These are phyloP conservation scores for Gopherus evgoodei DNA, from an alignment of 2,113 vertebrate genomes.

Conservation along the genomic window DNA sequence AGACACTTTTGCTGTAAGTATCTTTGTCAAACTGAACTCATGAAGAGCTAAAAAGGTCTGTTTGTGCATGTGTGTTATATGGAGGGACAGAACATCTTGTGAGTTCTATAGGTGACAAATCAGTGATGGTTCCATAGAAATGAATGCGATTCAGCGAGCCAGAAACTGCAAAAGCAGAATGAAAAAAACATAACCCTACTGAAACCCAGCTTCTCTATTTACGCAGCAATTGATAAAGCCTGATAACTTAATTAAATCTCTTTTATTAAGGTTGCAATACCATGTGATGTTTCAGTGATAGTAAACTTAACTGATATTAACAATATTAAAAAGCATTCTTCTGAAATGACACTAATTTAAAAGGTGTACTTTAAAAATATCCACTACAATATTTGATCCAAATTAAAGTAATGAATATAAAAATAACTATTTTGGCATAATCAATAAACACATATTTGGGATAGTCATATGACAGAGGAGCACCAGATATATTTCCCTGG, in stretches of 20 bases:
- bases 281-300: constrained; percentile 41
- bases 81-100: constrained; percentile 25
- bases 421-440: not conserved
- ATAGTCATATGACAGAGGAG: not conserved
- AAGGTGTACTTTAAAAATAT: constrained; percentile 5
- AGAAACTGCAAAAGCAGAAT: constrained; percentile 50
- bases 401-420: not conserved
- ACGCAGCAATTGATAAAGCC: constrained; percentile 42
- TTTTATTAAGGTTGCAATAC: constrained; percentile 57
- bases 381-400: not conserved
- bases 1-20: constrained; percentile 63
- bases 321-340: constrained; percentile 10
- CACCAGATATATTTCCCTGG: not conserved
- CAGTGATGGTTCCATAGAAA: constrained; percentile 16
- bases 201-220: constrained; percentile 28
- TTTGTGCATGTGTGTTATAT: not conserved
- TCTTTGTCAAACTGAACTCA: constrained; percentile 32
- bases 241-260: constrained; percentile 60
- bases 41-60: not conserved
- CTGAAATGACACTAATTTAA: constrained; percentile 36
- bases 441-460: not conserved
- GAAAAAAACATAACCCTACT: not conserved
- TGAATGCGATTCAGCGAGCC: constrained; percentile 38
- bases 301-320: constrained; percentile 29
- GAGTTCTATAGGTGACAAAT: constrained; percentile 29